Evolutionary conservation across 2,113 vertebrate species (phyloP).

Genomic region (Gymnarchus niloticus): DNA sequence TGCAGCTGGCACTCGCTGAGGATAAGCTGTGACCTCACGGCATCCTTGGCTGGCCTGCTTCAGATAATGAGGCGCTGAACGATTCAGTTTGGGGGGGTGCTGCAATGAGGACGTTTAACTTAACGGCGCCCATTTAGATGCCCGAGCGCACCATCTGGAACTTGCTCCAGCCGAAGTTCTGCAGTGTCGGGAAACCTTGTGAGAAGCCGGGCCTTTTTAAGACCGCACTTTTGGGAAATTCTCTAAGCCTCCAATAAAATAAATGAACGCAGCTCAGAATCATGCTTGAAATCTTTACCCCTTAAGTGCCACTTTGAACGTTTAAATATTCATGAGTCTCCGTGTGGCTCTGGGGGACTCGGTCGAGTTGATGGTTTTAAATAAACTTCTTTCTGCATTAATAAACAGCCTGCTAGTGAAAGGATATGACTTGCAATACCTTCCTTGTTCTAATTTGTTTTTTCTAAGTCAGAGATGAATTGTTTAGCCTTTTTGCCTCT

Average conservation of each 20-base stretch:
- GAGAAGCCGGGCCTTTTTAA: background rate
- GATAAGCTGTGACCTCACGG: background rate
- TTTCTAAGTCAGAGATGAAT: background rate
- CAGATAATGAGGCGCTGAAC: background rate
- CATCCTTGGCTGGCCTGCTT: background rate
- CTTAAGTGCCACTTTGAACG: background rate
- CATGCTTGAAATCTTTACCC: background rate
- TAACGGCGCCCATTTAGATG: background rate
- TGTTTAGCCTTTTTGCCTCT: background rate
- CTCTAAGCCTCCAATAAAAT: background rate
- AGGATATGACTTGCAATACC: background rate
- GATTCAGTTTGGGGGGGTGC: background rate
- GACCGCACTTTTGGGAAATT: background rate
- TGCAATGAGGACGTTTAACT: background rate
- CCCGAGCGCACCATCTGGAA: background rate
- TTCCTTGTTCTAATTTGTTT: background rate
- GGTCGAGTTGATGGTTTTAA: background rate
- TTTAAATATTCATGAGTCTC: constrained; percentile 14
- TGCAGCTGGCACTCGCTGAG: background rate
- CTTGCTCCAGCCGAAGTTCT: background rate
- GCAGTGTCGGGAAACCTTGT: background rate
- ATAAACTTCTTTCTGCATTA: constrained; percentile 14
- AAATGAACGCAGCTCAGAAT: background rate
- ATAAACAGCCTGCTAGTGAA: background rate
- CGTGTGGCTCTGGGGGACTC: background rate